phyloP scores from a whole-genome alignment of 1,140 invertebrate genomes.

The Acyrthosiphon pisum region DNA sequence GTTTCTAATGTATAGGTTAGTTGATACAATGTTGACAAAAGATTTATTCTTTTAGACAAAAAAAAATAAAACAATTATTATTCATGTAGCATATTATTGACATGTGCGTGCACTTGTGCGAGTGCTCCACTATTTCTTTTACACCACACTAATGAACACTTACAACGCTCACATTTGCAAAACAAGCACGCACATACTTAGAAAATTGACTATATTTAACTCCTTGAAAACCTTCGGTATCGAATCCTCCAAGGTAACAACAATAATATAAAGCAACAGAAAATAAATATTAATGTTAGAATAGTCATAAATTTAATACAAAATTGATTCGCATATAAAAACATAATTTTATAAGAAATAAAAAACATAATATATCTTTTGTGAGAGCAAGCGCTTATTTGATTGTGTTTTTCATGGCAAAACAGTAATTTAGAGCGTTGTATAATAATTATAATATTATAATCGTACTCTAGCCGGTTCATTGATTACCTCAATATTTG shows the following conservation, averaged over 20 bases:
- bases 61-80: neutral
- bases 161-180: neutral
- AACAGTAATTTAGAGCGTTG: neutral
- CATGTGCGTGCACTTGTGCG: neutral
- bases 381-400: neutral
- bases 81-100: neutral
- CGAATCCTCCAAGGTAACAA: neutral
- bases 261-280: neutral
- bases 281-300: neutral
- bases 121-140: neutral
- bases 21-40: too few relatives aligned
- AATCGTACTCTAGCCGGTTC: neutral
- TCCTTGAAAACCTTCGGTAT: neutral
- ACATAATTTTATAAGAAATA: neutral
- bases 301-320: neutral
- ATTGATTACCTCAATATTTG: neutral
- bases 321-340: neutral
- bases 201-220: neutral
- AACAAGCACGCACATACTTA: neutral
- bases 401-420: neutral
- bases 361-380: neutral
- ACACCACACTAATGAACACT: neutral
- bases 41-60: too few relatives aligned
- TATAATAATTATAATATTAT: neutral
- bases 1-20: too few relatives aligned